Evolutionary conservation across 1,140 invertebrate species (phyloP).

Genomic region (Pygmarrhopalites habei): DNA sequence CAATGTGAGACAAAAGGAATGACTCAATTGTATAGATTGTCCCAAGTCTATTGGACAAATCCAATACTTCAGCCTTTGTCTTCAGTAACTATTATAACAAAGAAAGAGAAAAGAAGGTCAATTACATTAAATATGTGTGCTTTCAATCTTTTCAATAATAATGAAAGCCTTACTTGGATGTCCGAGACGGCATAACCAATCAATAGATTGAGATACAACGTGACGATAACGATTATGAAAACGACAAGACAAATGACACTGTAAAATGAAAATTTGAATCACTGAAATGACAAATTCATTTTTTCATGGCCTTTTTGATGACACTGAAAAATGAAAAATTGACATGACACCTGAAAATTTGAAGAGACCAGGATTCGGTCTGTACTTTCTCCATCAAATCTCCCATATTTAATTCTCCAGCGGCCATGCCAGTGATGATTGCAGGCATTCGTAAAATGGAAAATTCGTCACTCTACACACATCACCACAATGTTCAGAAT

Average conservation of each 20-base stretch:
- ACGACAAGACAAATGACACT: background rate
- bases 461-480: background rate
- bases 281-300: no score
- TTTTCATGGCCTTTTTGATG: no score
- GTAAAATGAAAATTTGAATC: no score
- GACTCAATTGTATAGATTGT: conserved; percentile 1
- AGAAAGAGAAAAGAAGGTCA: no score
- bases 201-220: background rate
- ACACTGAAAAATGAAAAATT: no score
- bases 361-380: background rate
- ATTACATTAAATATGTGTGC: background rate
- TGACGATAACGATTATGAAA: conserved; percentile 1
- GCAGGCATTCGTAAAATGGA: background rate
- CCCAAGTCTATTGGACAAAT: background rate
- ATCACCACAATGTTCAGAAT: no score
- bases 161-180: background rate
- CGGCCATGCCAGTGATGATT: background rate
- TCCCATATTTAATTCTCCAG: background rate
- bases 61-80: background rate
- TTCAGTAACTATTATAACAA: conserved; percentile 1
- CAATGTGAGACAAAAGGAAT: background rate
- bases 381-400: background rate
- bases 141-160: background rate
- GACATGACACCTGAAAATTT: no score
- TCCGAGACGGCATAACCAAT: conserved; percentile 5